Base-by-base conservation (phyloP, 2,797 vertebrate genomes). In the Sebastes goodei region DNA sequence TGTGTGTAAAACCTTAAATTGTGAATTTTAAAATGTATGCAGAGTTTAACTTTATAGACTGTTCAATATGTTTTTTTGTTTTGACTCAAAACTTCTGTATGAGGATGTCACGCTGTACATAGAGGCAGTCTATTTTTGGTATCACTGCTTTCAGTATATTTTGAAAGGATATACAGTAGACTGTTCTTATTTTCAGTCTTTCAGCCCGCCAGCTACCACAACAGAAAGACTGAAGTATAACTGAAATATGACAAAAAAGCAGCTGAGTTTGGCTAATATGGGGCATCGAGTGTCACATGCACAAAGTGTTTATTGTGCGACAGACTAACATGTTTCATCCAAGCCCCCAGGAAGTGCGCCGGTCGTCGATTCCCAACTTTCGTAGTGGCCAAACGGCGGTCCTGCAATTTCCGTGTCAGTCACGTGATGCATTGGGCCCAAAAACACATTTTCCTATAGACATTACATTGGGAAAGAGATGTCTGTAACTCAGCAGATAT, bases 1-100 rank as follows among this genome's bases (percentile, higher is more conserved):
- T 38, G n/a, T 72, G 64, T 71, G 49, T 67, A 70, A 49, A 78
- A 69, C 2, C 10, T 60, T 57, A 49, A 82, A 61, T 49, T 61
- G 32, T 71, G 15, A 12, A 35, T 53, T 25, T 20, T 1, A 75
- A 86, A 52, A 64, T 62, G 12, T 49, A 33, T 17, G 20, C 29
- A 27, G 53, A 80, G 7, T 78, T 68, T 17, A 74, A 71, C 30
- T 61, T 62, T 23, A 65, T 4, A 15, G 21, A 68, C 30, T 32
- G n/a, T 42, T 73, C 27, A 10, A 38, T 33, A 42, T 0, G 0
- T 29, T 60, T 64, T 14, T 60, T 56, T n/a, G 8, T 62, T 65
- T 67, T 60, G 32, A 71, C 64, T 46, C 6, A 75, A 72, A 69
- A 49, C 11, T 4, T 20, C 8, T 55, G 15, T 65, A 9, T 35